Evolutionary conservation across 2,888 invertebrate species (phyloP), one percentile per base, ranked within the genome.

Genomic region (Panzeria rudis): DNA sequence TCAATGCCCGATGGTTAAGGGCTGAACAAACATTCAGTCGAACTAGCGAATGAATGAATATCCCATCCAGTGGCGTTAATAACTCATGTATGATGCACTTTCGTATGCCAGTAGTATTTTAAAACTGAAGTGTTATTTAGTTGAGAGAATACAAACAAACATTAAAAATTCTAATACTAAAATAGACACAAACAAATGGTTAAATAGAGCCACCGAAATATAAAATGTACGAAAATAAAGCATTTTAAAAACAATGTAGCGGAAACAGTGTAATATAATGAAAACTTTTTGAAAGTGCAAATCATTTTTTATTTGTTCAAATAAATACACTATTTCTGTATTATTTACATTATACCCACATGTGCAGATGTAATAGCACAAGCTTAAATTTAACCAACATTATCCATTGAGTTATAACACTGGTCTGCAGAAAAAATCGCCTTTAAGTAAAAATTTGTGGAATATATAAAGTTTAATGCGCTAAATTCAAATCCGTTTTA

Each of bases 61-160:
- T 59, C 32, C 77, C 56, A 35, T 59, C 32, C 77, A 59, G 23
- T 77, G 81, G 81, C 62, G 77, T 77, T 81, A 84, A 84, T 81
- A 77, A 73, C 84, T 84, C 72, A 73, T 77, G 17, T 64, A 29
- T 54, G 32, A 41, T 23, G 23, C 5, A 35, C 38, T 44, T 29
- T 47, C 47, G 17, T 29, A 66, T 59, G 29, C 62, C 54, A 69
- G 35, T 20, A 47, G 56, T 76, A 32, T 80, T 44, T 64, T 54
- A 64, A 56, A 72, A 64, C 68, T 59, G 35, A 77, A 77, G 59
- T 62, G 23, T 56, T 41, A 38, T 17, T 59, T 38, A 32, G 52
- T 61, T 61, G 32, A 41, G 41, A 68, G 7, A 13, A 3, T 2
- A 59, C 29, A 50, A 78, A 62, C 20, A 69, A 72, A 64, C 59